Base-by-base conservation (phyloP, 2,113 vertebrate species). In the Excalfactoria chinensis region DNA sequence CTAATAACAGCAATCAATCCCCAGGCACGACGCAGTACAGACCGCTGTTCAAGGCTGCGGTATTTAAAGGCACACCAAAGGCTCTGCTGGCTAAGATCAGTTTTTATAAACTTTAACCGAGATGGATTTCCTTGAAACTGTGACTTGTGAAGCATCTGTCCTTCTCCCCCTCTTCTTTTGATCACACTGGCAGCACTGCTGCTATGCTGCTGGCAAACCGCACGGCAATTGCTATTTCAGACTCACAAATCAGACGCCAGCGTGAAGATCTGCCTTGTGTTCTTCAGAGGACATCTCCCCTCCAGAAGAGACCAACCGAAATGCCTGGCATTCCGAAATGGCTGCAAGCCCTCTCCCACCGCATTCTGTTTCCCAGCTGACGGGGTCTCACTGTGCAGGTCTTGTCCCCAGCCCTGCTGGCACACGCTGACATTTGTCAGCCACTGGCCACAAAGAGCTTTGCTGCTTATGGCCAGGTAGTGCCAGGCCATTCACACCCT, bases 141-240 rank as follows among this genome's bases (percentile, higher is more conserved):
- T 80, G 71, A 88, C 89, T 86, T 12, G 68, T 1, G 12, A 87
- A 53, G 55, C 56, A 51, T 58, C 76, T 68, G 86, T 77, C 83
- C 88, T 79, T 10, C 93, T 86, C 88, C 67, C 48, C 53, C 51
- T 64, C 48, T 71, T 72, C 86, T 89, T 93, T 37, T 49, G 89
- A 70, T 93, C 23, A 7, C 75, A 60, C 26, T 43, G 21, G 66
- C 66, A 43, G 75, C 85, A 60, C 86, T 30, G 69, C 90, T 63
- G 78, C 67, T 80, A 82, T 34, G 37, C 66, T 71, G 89, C 89
- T 67, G 74, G 78, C 89, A 49, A 87, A 85, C 63, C 89, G 25
- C 60, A 44, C 64, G 2, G 81, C 2, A 53, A 93, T 76, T 73
- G 71, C 59, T 85, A 90, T 37, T 84, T 3, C 46, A 86, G 62